phyloP scores from a whole-genome alignment of 2,888 invertebrate species.

The Acleris laterana region DNA sequence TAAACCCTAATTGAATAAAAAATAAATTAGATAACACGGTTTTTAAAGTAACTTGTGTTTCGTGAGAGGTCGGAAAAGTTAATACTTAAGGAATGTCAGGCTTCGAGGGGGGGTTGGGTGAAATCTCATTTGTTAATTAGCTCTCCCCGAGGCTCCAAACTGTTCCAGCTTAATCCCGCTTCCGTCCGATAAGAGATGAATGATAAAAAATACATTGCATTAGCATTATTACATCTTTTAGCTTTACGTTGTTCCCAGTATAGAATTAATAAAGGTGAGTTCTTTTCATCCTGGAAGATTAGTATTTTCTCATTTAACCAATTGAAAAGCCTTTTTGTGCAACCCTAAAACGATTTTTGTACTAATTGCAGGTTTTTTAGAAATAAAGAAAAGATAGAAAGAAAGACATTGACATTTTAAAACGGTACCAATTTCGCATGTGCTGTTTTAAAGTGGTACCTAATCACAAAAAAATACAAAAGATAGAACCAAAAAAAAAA shows the following conservation, averaged over 20 bases:
- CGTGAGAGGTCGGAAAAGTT: constrained; percentile 22
- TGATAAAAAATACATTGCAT: constrained; percentile 34
- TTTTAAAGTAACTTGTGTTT: constrained; percentile 14
- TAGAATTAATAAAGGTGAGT: background rate
- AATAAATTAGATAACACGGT: background rate
- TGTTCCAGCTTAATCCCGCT: constrained; percentile 20
- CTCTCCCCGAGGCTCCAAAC: constrained; percentile 23
- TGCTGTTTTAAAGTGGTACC: too few species aligned
- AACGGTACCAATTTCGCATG: too few species aligned
- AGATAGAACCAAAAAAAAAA: too few species aligned
- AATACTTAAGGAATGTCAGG: constrained; percentile 12
- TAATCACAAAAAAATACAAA: too few species aligned
- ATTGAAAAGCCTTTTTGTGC: too few species aligned
- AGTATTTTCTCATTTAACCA: too few species aligned
- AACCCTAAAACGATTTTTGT: too few species aligned
- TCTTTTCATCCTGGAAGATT: too few species aligned
- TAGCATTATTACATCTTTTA: constrained; percentile 29
- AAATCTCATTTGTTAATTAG: constrained; percentile 40
- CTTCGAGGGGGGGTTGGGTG: constrained; percentile 18
- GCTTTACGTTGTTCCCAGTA: background rate
- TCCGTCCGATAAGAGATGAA: constrained; percentile 34
- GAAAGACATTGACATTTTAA: too few species aligned
- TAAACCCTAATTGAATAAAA: background rate
- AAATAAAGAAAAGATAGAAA: too few species aligned
- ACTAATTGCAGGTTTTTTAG: too few species aligned